Evolutionary conservation across 2,113 vertebrate species (phyloP).

Genomic region (Vulpes lagopus): DNA sequence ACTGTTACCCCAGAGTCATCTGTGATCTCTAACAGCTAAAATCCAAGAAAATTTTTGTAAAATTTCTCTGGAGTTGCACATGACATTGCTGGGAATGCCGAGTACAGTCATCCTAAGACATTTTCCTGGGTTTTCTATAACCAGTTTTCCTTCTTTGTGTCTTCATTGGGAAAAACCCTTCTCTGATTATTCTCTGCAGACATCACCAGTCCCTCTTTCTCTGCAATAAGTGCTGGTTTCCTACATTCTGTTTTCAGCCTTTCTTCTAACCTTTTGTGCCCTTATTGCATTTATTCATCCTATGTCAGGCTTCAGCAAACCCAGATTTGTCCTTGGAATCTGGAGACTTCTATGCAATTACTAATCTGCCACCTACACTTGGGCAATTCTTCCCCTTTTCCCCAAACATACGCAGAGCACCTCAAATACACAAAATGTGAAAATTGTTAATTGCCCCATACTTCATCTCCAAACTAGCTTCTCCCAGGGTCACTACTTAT

Average conservation of each 20-base stretch:
- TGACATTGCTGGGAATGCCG: neutral
- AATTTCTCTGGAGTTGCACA: neutral
- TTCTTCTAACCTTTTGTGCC: rapidly evolving
- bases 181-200: neutral
- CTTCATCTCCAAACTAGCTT: neutral
- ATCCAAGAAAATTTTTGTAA: neutral
- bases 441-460: neutral
- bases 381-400: neutral
- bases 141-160: neutral
- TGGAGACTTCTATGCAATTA: neutral
- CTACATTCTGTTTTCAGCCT: neutral
- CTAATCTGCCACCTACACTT: neutral
- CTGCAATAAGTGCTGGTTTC: neutral
- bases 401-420: neutral
- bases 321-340: neutral
- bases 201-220: neutral
- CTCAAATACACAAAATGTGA: neutral
- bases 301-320: neutral
- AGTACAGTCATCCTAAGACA: neutral
- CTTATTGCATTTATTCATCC: neutral
- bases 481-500: neutral
- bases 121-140: neutral
- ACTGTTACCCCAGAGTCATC: neutral
- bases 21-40: neutral
- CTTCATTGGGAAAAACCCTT: neutral